Evolutionary conservation across 2,888 invertebrate species (phyloP), one percentile per base, ranked within the genome.

Genomic region (Aplocera efformata): DNA sequence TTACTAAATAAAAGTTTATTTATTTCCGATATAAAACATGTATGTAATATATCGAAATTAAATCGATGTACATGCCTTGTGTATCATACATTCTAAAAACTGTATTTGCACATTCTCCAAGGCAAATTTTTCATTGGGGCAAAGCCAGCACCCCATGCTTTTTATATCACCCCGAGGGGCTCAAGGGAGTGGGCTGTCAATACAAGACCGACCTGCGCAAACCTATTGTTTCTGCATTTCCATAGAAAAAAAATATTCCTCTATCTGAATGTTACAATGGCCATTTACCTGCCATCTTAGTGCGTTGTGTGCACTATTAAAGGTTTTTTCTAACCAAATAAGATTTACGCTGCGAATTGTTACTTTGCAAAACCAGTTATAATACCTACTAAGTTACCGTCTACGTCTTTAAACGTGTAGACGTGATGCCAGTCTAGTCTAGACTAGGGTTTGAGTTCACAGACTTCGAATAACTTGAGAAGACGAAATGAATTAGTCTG

Each of bases 191-290:
- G 50, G 42, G 50, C 41, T 55, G 60, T 59, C 63, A 55, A 55
- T 60, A 63, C 54, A 47, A 33, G 39, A 33, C 57, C 53, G 63
- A 62, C 67, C 66, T 63, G 60, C 63, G 59, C 61, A 57, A 63
- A 60, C 41, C 62, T 50, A 63, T 77, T 73, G 71, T 72, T 66
- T 65, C 62, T 44, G 42, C 39, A 46, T 38, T 47, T 48, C 32
- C 41, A 41, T 49, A 58, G 44, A 63, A 67, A 67, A 63, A 67
- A 58, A 31, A 6, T 25, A 39, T 52, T 55, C 56, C 65, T 63
- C 57, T 48, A 36, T 41, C 45, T 37, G 43, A 63, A 56, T 55
- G 53, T 46, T 47, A 67, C 58, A 64, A 62, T 58, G 56, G 50
- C 41, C 50, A 40, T 60, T 17, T 71, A 72, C 71, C 72, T 73